These are phyloP conservation scores for Opisthocomus hoazin DNA, from an alignment of 2,113 vertebrate species.

Conservation along the genomic window DNA sequence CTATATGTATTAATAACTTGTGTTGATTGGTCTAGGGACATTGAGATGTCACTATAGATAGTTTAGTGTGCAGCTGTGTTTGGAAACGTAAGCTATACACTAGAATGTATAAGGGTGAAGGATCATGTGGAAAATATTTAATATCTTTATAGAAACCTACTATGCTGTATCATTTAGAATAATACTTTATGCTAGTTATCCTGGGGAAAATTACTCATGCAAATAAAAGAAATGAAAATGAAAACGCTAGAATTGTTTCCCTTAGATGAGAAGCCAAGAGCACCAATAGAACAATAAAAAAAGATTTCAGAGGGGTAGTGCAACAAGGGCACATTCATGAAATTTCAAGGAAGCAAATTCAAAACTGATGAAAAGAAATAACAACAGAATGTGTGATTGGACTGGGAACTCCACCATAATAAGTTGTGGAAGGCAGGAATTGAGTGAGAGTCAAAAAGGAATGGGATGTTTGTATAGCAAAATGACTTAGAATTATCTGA, in stretches of 20 bases:
- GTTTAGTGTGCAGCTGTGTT: background rate
- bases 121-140: background rate
- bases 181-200: background rate
- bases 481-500: background rate
- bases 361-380: slow-evolving; percentile 26
- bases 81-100: background rate
- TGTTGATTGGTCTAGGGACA: background rate
- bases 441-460: background rate
- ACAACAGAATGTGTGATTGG: background rate
- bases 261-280: background rate
- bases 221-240: background rate
- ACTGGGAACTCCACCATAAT: background rate
- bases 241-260: background rate
- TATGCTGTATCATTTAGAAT: background rate
- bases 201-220: background rate
- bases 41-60: background rate
- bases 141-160: background rate
- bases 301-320: background rate
- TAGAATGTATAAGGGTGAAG: background rate
- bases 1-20: background rate
- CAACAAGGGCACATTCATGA: background rate
- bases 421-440: background rate
- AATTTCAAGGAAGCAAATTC: background rate
- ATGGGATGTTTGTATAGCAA: background rate
- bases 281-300: background rate